Conservation (phyloP, 53 echinoderm and acorn worm genomes). For the Astropecten irregularis region DNA sequence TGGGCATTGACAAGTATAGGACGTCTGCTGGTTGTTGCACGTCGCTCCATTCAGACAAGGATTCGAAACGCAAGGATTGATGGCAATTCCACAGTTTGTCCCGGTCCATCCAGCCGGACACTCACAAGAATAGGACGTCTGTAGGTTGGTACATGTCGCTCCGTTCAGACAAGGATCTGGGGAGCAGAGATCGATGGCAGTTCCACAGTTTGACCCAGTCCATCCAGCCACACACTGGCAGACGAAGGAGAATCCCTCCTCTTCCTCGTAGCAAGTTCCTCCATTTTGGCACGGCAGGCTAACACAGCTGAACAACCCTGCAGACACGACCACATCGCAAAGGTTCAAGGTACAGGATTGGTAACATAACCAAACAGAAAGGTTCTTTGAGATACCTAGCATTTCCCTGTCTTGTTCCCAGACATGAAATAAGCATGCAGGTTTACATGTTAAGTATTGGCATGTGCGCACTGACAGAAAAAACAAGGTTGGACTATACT, state of each 20-base stretch:
- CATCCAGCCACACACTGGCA: constrained; percentile 45
- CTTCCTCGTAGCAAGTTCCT: constrained; percentile 2
- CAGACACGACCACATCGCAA: too few species aligned
- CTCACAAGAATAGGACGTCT: neutral
- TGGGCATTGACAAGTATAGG: constrained; percentile 24
- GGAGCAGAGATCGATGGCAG: constrained; percentile 14
- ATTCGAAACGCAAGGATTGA: neutral
- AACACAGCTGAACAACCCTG: neutral
- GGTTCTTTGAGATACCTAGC: too few species aligned
- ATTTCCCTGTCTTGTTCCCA: too few species aligned
- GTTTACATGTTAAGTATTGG: too few species aligned
- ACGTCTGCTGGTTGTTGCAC: constrained; percentile 51
- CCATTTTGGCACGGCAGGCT: constrained; percentile 31
- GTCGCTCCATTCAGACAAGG: constrained; percentile 71
- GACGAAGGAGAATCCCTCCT: neutral
- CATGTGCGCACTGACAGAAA: too few species aligned
- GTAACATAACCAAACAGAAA: too few species aligned
- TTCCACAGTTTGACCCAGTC: constrained; percentile 21
- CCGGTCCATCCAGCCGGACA: neutral
- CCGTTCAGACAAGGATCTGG: constrained; percentile 63
- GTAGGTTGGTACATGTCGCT: neutral
- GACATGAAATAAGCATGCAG: too few species aligned
- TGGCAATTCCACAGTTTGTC: neutral
- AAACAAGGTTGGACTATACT: too few species aligned
- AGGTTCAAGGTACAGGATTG: too few species aligned